These are phyloP conservation scores for Sialia sialis DNA, from an alignment of 2,113 vertebrate species.

Conservation along the genomic window DNA sequence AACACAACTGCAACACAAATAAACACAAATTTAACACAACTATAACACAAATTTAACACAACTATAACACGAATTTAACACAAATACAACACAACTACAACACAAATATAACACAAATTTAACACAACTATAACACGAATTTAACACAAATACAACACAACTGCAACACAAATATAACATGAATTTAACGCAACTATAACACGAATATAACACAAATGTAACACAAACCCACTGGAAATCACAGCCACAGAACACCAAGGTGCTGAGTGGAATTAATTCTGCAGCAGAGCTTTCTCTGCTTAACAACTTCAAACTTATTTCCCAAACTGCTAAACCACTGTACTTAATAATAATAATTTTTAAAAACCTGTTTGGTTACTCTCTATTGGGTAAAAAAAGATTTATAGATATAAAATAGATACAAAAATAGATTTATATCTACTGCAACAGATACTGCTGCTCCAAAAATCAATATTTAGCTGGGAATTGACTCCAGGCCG, in stretches of 20 bases:
- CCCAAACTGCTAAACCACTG: background rate
- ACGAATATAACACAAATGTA: accelerated
- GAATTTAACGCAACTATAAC: accelerated
- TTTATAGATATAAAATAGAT: no score
- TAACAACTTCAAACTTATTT: background rate
- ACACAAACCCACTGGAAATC: accelerated
- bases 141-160: accelerated
- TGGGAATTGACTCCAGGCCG: background rate
- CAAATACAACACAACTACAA: accelerated
- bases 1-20: no score
- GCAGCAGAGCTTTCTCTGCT: background rate
- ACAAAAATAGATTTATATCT: background rate
- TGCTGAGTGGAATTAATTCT: background rate
- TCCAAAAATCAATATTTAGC: background rate
- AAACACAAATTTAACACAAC: background rate
- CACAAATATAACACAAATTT: accelerated
- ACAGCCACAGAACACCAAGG: accelerated
- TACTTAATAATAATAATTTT: background rate
- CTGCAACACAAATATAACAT: accelerated
- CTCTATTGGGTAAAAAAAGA: constrained; percentile 5
- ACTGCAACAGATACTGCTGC: background rate
- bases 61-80: accelerated
- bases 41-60: accelerated
- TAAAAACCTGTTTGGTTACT: background rate
- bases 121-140: accelerated